Base-by-base conservation (phyloP, 2,797 vertebrate species). In the Emys orbicularis region DNA sequence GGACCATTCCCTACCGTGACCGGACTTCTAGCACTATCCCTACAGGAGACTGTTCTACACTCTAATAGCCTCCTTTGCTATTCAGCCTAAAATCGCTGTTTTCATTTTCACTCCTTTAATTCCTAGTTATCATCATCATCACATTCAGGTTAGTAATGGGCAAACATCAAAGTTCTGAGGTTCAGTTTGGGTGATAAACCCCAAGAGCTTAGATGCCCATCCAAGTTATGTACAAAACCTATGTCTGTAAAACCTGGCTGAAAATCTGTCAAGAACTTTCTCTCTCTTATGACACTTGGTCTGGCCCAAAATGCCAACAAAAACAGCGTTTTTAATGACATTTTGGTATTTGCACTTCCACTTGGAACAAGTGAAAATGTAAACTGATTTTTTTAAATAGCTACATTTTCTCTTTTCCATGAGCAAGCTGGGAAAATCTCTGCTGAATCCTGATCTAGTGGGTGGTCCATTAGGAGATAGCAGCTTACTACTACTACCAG, bases 311-410 rank as follows among this genome's bases (percentile, higher is more conserved):
- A 49, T 52, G 52, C 88, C 85, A 88, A 44, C 89, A 90, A 86
- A 93, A 85, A 77, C 47, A 41, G 80, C 56, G 52, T 95, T 94
- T 77, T 83, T 49, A 96, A 94, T 87, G 91, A 81, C 34, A 65
- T 57, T 88, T 77, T 87, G 74, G 91, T 93, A 88, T 81, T 90
- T 85, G 82, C 47, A 88, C 47, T 52, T 94, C 86, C 34, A 15
- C 54, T 93, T 90, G 37, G 84, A 93, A 87, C 84, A 91, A 94
- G 87, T 6, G 81, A 92, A 95, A 97, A 90, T 44, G 50, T 37
- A 92, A 61, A 34, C 15, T 0, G 16, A 89, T 12, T 2, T 2
- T 56, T 79, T 88, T 88, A 89, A 94, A 74, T 8, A 74, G 87
- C 82, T 93, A 57, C 79, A 41, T 91, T 49, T 31, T 27, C 25